Percentiles rank a stretch among this genome's conserved stretches.
phyloP scores from a whole-genome alignment of 2,797 vertebrate genomes.

The Parauchenoglanis ngamensis region DNA sequence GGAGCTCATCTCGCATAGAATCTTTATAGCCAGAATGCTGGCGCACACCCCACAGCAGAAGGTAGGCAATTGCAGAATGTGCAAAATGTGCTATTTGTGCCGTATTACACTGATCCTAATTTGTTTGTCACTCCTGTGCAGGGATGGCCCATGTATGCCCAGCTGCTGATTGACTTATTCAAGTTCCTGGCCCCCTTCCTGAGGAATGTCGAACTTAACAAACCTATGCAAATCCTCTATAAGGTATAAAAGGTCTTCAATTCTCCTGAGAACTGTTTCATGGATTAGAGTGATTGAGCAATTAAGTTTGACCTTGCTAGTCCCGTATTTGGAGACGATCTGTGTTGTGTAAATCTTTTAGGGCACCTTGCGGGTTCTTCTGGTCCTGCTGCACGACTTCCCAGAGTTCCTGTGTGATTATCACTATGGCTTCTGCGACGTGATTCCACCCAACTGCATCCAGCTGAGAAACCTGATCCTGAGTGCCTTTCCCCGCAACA shows the following conservation, averaged over 20 bases:
- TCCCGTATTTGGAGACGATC: not conserved
- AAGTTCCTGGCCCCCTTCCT: constrained; percentile 98
- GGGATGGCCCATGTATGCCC: constrained; percentile 99
- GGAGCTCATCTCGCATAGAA: constrained; percentile 97
- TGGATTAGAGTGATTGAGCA: too few species aligned
- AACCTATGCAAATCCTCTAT: constrained; percentile 99
- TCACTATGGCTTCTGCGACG: constrained; percentile 98
- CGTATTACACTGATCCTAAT: not conserved
- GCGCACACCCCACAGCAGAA: constrained; percentile 99
- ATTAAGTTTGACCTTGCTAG: not conserved
- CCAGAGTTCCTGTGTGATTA: constrained; percentile 99
- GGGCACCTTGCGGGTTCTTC: constrained; percentile 95
- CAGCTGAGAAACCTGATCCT: constrained; percentile 98
- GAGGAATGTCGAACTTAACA: constrained; percentile 98
- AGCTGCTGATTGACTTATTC: constrained; percentile 96
- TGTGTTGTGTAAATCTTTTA: constrained; percentile 56
- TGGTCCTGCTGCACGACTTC: constrained; percentile 97
- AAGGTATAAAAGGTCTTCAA: constrained; percentile 78
- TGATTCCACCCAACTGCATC: constrained; percentile 99
- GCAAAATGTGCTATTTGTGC: not conserved
- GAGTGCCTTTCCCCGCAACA: constrained; percentile 99
- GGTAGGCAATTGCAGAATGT: constrained; percentile 70
- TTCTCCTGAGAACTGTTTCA: not conserved
- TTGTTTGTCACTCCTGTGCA: constrained; percentile 58
- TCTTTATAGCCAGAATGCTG: constrained; percentile 99